Evolutionary conservation across 2,797 vertebrate species (phyloP).

Genomic region (Falco novaeseelandiae): DNA sequence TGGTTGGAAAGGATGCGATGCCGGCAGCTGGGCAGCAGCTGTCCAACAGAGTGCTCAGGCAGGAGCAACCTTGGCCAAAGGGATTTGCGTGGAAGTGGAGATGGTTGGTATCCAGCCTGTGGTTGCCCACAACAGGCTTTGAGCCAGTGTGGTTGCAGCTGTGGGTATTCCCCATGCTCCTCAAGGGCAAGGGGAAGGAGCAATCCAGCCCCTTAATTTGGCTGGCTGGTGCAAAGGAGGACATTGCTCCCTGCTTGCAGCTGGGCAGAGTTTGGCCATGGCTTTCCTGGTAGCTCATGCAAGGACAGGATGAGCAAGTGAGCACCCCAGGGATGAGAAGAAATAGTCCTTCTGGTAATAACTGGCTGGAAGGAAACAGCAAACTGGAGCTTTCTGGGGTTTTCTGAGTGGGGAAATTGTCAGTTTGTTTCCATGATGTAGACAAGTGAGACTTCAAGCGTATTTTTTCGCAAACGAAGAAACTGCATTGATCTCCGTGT

Average conservation of each 20-base stretch:
- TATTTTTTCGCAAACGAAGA: not conserved
- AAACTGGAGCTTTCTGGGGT: not conserved
- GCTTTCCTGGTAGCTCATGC: not conserved
- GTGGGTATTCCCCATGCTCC: not conserved
- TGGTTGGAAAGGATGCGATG: not conserved
- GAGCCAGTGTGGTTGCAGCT: not conserved
- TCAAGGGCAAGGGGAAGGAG: not conserved
- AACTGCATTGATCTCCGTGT: not conserved
- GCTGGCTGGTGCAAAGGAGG: not conserved
- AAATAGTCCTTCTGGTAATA: not conserved
- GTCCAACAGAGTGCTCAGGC: not conserved
- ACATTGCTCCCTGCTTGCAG: not conserved
- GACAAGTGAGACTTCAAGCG: not conserved
- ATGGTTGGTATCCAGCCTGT: not conserved
- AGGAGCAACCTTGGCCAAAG: not conserved
- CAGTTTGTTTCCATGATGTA: not conserved
- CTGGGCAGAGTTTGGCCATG: not conserved
- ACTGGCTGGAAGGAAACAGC: not conserved
- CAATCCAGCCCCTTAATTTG: not conserved
- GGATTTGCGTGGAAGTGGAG: not conserved
- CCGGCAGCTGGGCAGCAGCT: not conserved
- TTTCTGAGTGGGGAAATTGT: not conserved
- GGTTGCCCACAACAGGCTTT: not conserved
- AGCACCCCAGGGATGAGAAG: not conserved
- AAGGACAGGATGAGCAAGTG: not conserved